Percentiles rank a stretch among this genome's conserved stretches.
Conservation (phyloP, 2,797 vertebrate species). For the Oreochromis mossambicus region DNA sequence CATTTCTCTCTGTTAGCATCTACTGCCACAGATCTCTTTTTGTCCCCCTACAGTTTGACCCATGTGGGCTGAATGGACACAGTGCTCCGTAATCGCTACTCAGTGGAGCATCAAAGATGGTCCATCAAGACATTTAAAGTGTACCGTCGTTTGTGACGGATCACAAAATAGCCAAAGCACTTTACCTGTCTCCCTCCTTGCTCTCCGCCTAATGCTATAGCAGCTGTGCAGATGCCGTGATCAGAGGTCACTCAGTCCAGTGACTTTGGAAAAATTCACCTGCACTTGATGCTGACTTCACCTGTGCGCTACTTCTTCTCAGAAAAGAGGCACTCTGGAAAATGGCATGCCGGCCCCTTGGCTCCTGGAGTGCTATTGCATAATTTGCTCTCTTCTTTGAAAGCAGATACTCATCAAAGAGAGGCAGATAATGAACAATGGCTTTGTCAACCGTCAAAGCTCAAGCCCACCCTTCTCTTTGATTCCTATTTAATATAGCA, state of each 20-base stretch:
- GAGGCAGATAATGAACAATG: slow-evolving; percentile 40
- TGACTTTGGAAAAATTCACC: not conserved
- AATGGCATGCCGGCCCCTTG: not conserved
- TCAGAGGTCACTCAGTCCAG: not conserved
- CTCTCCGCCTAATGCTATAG: not conserved
- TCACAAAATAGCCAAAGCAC: slow-evolving; percentile 6
- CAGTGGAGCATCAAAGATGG: slow-evolving; percentile 25
- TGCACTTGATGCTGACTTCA: not conserved
- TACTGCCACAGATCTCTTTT: slow-evolving; percentile 7
- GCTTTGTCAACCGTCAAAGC: slow-evolving; percentile 5
- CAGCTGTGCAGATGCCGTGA: not conserved
- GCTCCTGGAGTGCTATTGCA: not conserved
- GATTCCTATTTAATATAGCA: slow-evolving; percentile 19
- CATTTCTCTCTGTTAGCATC: slow-evolving; percentile 12
- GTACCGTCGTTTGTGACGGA: not conserved
- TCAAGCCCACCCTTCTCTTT: not conserved
- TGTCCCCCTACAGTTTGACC: slow-evolving; percentile 30
- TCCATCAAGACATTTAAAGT: slow-evolving; percentile 27
- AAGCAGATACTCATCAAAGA: slow-evolving; percentile 36
- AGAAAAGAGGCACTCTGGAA: not conserved
- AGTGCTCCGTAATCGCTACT: slow-evolving; percentile 8
- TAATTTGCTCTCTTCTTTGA: slow-evolving; percentile 32
- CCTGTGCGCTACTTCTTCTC: not conserved
- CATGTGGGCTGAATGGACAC: slow-evolving; percentile 8
- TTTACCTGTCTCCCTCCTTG: not conserved